phyloP scores from a whole-genome alignment of 2,888 invertebrate genomes.

The Chironomus riparius region DNA sequence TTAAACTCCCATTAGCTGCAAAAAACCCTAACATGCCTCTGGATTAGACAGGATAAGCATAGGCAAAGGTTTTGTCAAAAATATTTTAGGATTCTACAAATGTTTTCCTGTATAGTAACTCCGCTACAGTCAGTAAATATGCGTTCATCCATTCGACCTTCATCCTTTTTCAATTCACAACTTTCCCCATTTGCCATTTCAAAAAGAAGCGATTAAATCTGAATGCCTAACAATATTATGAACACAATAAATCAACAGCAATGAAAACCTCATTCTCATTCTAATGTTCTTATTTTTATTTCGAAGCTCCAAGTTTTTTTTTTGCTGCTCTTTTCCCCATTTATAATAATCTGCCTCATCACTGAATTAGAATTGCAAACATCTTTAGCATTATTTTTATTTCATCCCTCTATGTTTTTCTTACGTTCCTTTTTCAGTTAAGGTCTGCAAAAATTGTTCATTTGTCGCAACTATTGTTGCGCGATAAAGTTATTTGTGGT shows the following conservation, averaged over 20 bases:
- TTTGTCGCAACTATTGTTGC: background rate
- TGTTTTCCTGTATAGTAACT: too few species aligned
- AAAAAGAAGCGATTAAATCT: conserved; percentile 5
- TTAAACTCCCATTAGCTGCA: too few species aligned
- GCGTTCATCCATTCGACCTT: background rate
- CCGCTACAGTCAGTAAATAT: background rate
- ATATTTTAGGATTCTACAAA: too few species aligned
- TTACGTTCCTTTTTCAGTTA: background rate
- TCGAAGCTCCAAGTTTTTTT: background rate
- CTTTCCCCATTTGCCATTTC: background rate
- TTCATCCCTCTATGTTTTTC: background rate
- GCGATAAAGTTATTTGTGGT: too few species aligned
- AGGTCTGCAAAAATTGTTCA: conserved; percentile 12
- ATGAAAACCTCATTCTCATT: conserved; percentile 23
- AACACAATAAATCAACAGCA: conserved; percentile 19
- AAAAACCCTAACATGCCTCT: too few species aligned
- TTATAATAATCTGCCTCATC: conserved; percentile 25
- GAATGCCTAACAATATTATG: conserved; percentile 16
- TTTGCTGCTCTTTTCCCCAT: background rate
- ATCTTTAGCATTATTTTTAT: conserved; percentile 12
- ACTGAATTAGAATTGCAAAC: conserved; percentile 27
- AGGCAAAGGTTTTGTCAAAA: too few species aligned
- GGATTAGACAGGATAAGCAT: too few species aligned
- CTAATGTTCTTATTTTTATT: background rate
- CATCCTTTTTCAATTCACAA: background rate